A percentile compares a stretch with the other conserved stretches of the same genome.
Conservation (phyloP, 1,140 invertebrate genomes). For the Frieseomelitta varia region DNA sequence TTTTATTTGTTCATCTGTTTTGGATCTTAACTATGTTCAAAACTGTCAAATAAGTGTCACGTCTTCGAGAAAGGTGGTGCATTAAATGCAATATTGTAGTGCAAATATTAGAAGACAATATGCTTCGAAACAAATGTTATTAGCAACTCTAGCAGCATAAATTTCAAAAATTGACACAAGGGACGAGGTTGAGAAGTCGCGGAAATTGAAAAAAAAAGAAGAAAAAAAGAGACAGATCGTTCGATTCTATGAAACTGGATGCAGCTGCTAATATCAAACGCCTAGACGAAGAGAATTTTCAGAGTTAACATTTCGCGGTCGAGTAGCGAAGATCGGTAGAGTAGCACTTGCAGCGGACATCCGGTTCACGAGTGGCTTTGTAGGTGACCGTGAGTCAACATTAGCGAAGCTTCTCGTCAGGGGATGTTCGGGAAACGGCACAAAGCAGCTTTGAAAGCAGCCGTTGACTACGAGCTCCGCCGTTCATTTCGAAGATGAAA, state of each 20-base stretch:
- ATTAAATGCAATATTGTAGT: too few relatives aligned
- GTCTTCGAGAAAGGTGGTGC: too few relatives aligned
- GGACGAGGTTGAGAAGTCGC: too few relatives aligned
- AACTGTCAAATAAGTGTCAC: too few relatives aligned
- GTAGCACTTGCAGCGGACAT: neutral
- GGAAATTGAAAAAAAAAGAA: neutral
- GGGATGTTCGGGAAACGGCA: neutral
- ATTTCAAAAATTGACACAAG: too few relatives aligned
- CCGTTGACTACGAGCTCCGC: neutral
- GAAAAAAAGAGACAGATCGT: neutral
- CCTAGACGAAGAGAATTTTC: neutral
- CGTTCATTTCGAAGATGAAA: slow-evolving; percentile 41
- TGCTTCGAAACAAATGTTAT: too few relatives aligned
- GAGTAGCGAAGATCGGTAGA: neutral
- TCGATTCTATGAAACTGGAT: too few relatives aligned
- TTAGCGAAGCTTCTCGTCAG: slow-evolving; percentile 7
- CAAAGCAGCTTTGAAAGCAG: slow-evolving; percentile 26
- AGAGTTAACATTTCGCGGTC: neutral
- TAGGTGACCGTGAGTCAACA: slow-evolving; percentile 27
- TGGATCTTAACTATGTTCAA: too few relatives aligned
- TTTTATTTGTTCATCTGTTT: too few relatives aligned
- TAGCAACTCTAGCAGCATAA: too few relatives aligned
- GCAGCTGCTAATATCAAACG: neutral
- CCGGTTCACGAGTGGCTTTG: slow-evolving; percentile 11
- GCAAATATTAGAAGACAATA: too few relatives aligned